Conservation (phyloP, 2,797 vertebrate species). For the Hippopotamyrus pictus region DNA sequence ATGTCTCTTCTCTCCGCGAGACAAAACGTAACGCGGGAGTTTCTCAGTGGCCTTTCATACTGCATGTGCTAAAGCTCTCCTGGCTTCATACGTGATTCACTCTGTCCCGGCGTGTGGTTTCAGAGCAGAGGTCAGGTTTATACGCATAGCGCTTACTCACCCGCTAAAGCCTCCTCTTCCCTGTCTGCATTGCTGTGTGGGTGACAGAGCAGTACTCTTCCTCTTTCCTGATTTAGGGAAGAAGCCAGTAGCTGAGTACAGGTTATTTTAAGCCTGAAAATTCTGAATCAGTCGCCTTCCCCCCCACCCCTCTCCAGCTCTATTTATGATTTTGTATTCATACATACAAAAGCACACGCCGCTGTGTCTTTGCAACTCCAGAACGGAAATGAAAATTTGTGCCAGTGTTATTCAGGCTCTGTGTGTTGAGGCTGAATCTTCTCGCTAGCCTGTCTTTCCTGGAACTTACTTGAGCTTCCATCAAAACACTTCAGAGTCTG, state of each 20-base stretch:
- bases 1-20: neutral
- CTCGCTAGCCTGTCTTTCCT: neutral
- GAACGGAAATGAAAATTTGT: neutral
- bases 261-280: slow-evolving; percentile 9
- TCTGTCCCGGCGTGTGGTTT: neutral
- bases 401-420: neutral
- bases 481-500: neutral
- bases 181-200: neutral
- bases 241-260: neutral
- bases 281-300: neutral
- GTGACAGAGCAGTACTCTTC: neutral
- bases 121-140: neutral
- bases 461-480: neutral
- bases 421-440: neutral
- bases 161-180: neutral
- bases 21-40: neutral
- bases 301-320: neutral
- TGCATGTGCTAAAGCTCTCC: neutral
- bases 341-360: neutral
- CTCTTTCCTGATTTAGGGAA: neutral
- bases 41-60: neutral
- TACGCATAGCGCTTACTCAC: neutral
- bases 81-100: neutral
- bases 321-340: slow-evolving; percentile 5
- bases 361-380: neutral